Percentiles rank a stretch among this genome's conserved stretches.
phyloP scores from a whole-genome alignment of 2,888 invertebrate species.

The Digitonthophagus gazella region DNA sequence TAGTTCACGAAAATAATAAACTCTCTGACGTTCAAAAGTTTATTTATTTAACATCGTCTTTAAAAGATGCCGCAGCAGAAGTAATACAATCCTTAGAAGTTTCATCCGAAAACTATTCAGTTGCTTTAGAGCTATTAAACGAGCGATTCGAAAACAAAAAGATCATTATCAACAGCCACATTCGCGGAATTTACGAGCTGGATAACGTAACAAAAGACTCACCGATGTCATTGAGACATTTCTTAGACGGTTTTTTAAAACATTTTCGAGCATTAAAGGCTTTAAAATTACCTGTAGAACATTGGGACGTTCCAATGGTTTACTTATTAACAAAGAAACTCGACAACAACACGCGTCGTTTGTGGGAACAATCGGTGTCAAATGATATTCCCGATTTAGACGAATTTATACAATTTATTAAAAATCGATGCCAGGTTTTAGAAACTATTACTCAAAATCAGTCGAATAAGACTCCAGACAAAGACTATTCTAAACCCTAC shows the following conservation, averaged over 20 bases:
- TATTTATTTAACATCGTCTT: conserved; percentile 24
- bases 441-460: conserved; percentile 5
- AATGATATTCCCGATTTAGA: not conserved
- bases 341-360: conserved; percentile 31
- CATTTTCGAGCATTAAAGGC: conserved; percentile 18
- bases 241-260: conserved; percentile 17
- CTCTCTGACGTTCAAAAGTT: conserved; percentile 25
- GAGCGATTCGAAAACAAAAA: conserved; percentile 32
- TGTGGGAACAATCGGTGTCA: conserved; percentile 31
- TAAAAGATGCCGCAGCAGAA: conserved; percentile 25
- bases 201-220: not conserved
- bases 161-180: conserved; percentile 31
- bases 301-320: conserved; percentile 35
- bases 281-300: conserved; percentile 30
- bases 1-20: conserved; percentile 18
- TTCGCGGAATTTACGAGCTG: conserved; percentile 30
- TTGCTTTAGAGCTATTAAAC: conserved; percentile 31
- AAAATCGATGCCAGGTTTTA: not conserved
- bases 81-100: conserved; percentile 29
- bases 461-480: too few relatives aligned
- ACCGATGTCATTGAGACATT: conserved; percentile 7
- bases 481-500: too few relatives aligned
- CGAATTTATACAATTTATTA: conserved; percentile 1
- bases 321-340: conserved; percentile 33
- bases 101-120: conserved; percentile 28